Conservation (phyloP, 2,888 invertebrate genomes). For the Melipona bicolor region DNA sequence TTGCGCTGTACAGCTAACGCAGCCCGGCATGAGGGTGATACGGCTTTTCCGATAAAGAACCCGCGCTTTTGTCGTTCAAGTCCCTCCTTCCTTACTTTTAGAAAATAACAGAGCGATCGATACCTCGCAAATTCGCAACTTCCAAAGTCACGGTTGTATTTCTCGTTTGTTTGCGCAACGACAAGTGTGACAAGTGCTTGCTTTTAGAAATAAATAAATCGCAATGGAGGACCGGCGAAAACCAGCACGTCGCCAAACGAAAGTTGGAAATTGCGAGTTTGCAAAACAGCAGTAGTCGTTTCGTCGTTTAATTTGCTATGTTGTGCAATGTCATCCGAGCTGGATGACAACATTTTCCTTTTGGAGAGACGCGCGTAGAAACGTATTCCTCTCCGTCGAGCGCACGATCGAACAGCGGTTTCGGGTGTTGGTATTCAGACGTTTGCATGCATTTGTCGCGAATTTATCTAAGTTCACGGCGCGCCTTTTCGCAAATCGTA, state of each 20-base stretch:
- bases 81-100: neutral
- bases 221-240: no score
- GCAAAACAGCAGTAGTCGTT: no score
- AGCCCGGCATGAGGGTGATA: constrained; percentile 39
- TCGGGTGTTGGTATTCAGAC: constrained; percentile 22
- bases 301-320: neutral
- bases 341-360: no score
- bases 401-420: constrained; percentile 12
- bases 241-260: no score
- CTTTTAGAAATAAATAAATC: no score
- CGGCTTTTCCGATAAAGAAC: constrained; percentile 38
- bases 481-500: constrained; percentile 30
- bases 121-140: no score
- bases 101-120: no score
- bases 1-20: constrained; percentile 30
- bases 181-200: no score
- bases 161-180: no score
- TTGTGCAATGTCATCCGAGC: neutral
- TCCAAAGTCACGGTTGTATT: no score
- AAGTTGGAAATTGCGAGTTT: no score
- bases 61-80: neutral
- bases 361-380: neutral
- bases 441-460: constrained; percentile 27
- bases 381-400: constrained; percentile 8
- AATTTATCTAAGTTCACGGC: constrained; percentile 26